Evolutionary conservation across 2,797 vertebrate species (phyloP), one percentile per base, ranked within the genome.

Genomic region (Thamnophis elegans): DNA sequence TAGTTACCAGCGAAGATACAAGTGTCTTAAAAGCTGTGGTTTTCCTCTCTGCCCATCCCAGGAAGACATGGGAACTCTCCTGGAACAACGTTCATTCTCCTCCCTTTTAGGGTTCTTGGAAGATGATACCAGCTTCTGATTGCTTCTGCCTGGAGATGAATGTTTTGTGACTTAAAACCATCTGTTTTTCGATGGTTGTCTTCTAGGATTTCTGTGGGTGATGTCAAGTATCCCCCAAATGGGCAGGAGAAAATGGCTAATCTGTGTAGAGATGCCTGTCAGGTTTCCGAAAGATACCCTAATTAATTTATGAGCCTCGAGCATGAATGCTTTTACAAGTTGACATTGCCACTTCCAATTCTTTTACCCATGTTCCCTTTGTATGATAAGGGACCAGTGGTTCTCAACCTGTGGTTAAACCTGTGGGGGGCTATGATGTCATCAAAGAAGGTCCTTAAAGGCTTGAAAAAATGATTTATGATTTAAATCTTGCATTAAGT

Each of bases 1-100:
- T 0, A 1, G 47, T 92, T 42, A 0, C 12, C 9, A 2, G 88
- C 0, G 0, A 90, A 0, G 68, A 0, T 1, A 18, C 59, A 85
- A 3, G 87, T 91, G 73, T 0, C 95, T 91, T 25, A 26, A 16
- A 14, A 26, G 26, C 89, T 56, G 62, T 0, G 89, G 54, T 91
- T 58, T 91, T 93, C 36, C 13, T 95, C 62, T 93, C 0, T 28
- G 11, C 32, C 62, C 91, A 86, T 18, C 92, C 2, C 94, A 93
- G 93, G 1, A 86, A 88, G 85, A 87, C 90, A 60, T 1, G 5
- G 82, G 58, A 93, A 0, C 85, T 68, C 87, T 92, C 87, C 92
- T 18, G 92, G 87, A 90, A 53, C 91, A 25, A 1, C 90, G 18
- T 92, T 42, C 51, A 0, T 56, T 53, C 36, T 89, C 13, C 3